phyloP scores from a whole-genome alignment of 37 sponge, comb jelly and placozoan genomes.

The Tethya wilhelma region DNA sequence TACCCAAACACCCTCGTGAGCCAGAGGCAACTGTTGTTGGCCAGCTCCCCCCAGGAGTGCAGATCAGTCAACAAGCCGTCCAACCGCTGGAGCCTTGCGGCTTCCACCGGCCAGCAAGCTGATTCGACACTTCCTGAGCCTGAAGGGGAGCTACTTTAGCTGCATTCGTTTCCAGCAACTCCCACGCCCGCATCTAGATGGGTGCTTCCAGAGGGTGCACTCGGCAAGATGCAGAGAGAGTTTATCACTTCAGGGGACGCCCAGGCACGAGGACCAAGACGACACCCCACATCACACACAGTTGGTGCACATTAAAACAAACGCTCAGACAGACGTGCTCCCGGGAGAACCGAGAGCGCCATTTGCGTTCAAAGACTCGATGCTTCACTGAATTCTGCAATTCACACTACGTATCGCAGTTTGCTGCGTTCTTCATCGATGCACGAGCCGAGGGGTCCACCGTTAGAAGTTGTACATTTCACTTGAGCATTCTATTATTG shows the following conservation, averaged over 20 bases:
- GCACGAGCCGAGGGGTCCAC: constrained; percentile 91
- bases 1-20: constrained; percentile 23
- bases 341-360: constrained; percentile 51
- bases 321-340: constrained; percentile 87
- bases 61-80: constrained; percentile 22
- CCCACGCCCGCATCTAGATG: no score
- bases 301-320: constrained; percentile 9
- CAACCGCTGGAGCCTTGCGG: neutral
- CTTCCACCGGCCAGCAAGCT: neutral
- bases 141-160: constrained; percentile 37
- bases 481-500: neutral
- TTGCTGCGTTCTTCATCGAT: constrained; percentile 90
- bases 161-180: constrained; percentile 66
- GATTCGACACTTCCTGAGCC: neutral
- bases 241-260: constrained; percentile 8
- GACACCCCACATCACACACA: constrained; percentile 6
- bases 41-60: constrained; percentile 11
- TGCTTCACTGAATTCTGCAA: constrained; percentile 94
- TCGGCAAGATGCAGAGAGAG: no score
- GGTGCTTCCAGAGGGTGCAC: no score
- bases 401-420: constrained; percentile 93
- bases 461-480: constrained; percentile 77
- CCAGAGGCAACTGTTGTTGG: constrained; percentile 33
- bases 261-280: neutral
- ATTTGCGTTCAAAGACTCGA: constrained; percentile 95